Conservation (phyloP, 2,888 invertebrate genomes). For the Andrena fulva region DNA sequence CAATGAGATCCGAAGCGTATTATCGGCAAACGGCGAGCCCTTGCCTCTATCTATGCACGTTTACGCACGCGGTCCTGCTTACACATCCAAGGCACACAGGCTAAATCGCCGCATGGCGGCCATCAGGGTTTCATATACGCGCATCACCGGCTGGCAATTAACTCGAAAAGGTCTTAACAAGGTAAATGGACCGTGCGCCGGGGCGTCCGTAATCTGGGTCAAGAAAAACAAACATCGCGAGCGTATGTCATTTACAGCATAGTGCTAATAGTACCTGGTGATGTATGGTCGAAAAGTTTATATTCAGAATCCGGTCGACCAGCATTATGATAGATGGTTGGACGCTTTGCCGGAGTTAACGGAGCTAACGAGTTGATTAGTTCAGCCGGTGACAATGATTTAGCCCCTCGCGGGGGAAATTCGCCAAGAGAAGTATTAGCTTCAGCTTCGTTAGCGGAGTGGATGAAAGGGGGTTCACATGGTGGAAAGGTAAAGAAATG, state of each 20-base stretch:
- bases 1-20: not conserved
- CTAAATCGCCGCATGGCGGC: not conserved
- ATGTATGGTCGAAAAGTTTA: slow-evolving; percentile 62
- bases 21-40: not conserved
- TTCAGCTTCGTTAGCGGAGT: not conserved
- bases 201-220: slow-evolving; percentile 39
- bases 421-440: too few species aligned
- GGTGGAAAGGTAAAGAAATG: too few species aligned
- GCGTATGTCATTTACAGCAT: slow-evolving; percentile 52
- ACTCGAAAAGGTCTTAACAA: slow-evolving; percentile 49
- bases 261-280: slow-evolving; percentile 57
- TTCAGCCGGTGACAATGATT: slow-evolving; percentile 50
- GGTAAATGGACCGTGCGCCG: slow-evolving; percentile 53
- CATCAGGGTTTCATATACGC: slow-evolving; percentile 4
- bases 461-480: not conserved
- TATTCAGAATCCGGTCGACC: slow-evolving; percentile 34
- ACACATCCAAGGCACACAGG: not conserved
- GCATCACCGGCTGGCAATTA: slow-evolving; percentile 33
- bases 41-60: not conserved
- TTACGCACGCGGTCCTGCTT: not conserved
- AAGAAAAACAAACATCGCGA: slow-evolving; percentile 58
- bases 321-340: slow-evolving; percentile 58
- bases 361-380: slow-evolving; percentile 61
- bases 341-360: slow-evolving; percentile 39
- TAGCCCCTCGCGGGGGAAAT: slow-evolving; percentile 18